Conservation (phyloP, 2,797 vertebrate genomes). For the Chrosomus eos region DNA sequence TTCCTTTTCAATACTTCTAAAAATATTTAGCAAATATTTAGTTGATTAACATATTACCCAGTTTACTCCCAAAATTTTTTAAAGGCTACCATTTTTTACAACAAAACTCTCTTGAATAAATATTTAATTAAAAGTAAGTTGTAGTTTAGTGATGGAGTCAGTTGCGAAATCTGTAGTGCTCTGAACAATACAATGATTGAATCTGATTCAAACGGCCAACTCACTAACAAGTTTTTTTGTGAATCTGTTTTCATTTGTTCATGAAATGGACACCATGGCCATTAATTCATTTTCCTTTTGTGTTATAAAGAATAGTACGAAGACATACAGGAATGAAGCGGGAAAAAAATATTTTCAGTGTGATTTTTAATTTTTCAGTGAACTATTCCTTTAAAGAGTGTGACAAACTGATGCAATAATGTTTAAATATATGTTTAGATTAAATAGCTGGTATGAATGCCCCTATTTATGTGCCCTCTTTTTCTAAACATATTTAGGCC, state of each 20-base stretch:
- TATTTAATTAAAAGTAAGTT: neutral
- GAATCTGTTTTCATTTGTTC: neutral
- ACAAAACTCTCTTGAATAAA: neutral
- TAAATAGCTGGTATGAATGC: neutral
- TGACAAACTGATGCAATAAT: neutral
- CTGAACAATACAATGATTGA: neutral
- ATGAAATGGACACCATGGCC: neutral
- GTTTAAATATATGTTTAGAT: neutral
- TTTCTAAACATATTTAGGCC: neutral
- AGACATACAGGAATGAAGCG: neutral
- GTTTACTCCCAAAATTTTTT: neutral
- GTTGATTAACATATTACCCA: neutral
- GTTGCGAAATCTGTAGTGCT: neutral
- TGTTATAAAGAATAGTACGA: neutral
- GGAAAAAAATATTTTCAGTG: neutral
- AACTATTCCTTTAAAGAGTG: neutral
- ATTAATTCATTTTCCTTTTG: neutral
- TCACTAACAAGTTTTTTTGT: neutral
- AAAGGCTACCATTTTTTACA: neutral
- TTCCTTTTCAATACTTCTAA: neutral
- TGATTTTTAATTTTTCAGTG: neutral
- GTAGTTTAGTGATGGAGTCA: neutral
- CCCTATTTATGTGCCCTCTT: neutral
- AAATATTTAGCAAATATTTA: neutral
- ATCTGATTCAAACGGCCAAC: neutral